Base-by-base conservation (phyloP, 1,140 invertebrate genomes). In the Bombus waltoni region DNA sequence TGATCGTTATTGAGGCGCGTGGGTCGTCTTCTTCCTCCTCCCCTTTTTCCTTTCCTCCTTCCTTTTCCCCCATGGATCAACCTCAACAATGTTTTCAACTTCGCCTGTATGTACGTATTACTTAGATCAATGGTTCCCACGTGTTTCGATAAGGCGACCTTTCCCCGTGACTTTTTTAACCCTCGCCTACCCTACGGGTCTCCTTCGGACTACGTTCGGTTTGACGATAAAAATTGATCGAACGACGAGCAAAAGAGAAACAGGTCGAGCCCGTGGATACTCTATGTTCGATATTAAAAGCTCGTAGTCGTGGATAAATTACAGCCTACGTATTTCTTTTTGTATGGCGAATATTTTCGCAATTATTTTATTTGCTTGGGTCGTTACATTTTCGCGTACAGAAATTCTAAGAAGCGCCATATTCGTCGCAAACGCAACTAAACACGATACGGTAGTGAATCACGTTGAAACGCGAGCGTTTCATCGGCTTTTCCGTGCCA, bases 1-100 rank as follows among this genome's bases (percentile, higher is more conserved):
- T 90, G 89, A 90, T 90, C 89, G 89, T 90, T 90, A 90, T 90
- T 90, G 88, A 90, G 72, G 89, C 89, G 89, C 89, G 89, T 90
- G 89, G 89, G 89, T 85, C 87, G 89, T 90, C 89, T 73, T 81
- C 88, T 70, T 90, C 89, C 72, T 82, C 83, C 78, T 77, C 42
- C 66, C 2, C 53, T 32, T 57, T 44, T 53, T 78, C 28, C 72
- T 65, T 47, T 57, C 53, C 59, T 80, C 62, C 6, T 57, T 22
- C 38, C 38, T 47, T 53, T 22, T 53, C 47, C 47, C 6, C 18
- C 18, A 53, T 53, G 47, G 22, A 25, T 18, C 59, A 53, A 53
- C 40, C 78, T 25, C 15, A 25, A 53, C 71, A n/a, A 88, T 82
- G 80, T 70, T 82, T 90, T 72, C 78, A 79, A 71, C 68, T 72